These are phyloP conservation scores for Hesperophylax magnus DNA, from an alignment of 1,140 invertebrate species.

Conservation along the genomic window DNA sequence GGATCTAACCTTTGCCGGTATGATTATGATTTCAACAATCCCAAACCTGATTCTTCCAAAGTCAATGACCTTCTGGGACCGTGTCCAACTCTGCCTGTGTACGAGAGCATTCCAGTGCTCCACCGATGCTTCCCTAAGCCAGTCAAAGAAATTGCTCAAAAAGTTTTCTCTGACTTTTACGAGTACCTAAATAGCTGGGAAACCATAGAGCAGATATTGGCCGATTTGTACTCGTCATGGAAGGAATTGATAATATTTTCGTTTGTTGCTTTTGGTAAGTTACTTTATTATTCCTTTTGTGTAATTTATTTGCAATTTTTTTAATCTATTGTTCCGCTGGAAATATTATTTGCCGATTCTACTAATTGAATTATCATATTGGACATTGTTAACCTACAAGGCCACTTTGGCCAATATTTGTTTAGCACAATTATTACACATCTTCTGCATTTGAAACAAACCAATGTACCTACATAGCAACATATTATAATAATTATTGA, in stretches of 20 bases:
- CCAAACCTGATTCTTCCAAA: slow-evolving; percentile 43
- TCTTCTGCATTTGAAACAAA: no score
- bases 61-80: slow-evolving; percentile 76
- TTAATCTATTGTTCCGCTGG: no score
- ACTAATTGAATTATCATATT: no score
- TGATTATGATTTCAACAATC: slow-evolving; percentile 75
- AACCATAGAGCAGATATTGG: slow-evolving; percentile 87
- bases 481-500: no score
- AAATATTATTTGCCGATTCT: no score
- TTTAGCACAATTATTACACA: no score
- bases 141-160: slow-evolving; percentile 73
- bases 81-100: slow-evolving; percentile 81
- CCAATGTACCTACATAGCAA: no score
- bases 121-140: slow-evolving; percentile 89
- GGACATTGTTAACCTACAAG: no score
- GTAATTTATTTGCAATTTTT: no score
- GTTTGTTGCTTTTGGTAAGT: slow-evolving; percentile 84
- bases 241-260: slow-evolving; percentile 86
- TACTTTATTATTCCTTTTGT: neutral
- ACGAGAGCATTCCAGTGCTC: slow-evolving; percentile 82
- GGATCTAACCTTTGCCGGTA: slow-evolving; percentile 82
- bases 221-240: slow-evolving; percentile 91
- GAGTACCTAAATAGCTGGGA: slow-evolving; percentile 89
- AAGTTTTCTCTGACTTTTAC: slow-evolving; percentile 81
- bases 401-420: no score